These are phyloP conservation scores for Camponotus pennsylvanicus DNA, from an alignment of 1,140 invertebrate genomes.

Conservation along the genomic window DNA sequence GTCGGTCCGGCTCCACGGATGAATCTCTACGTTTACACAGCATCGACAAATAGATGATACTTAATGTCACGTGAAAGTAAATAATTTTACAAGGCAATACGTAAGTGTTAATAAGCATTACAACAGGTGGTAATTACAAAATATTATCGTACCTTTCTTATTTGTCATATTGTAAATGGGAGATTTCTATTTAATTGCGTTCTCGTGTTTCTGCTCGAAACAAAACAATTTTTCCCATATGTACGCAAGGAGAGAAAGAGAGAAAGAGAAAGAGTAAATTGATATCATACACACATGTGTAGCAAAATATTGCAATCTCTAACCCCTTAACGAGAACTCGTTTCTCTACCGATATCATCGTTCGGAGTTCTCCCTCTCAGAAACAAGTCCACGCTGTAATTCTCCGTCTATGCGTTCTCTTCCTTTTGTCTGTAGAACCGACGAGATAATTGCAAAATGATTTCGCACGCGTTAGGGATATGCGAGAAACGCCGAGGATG, in stretches of 20 bases:
- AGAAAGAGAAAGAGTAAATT: background rate
- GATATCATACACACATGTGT: slow-evolving; percentile 4
- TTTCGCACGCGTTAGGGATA: slow-evolving; percentile 62
- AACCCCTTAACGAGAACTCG: slow-evolving; percentile 55
- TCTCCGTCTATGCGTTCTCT: slow-evolving; percentile 29
- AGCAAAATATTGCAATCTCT: background rate
- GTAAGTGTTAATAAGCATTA: background rate
- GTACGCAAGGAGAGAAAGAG: background rate
- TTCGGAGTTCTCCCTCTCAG: slow-evolving; percentile 5
- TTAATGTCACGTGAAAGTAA: background rate
- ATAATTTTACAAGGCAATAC: background rate
- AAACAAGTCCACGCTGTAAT: slow-evolving; percentile 55
- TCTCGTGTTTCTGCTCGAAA: background rate
- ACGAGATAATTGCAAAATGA: slow-evolving; percentile 63
- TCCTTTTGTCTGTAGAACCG: slow-evolving; percentile 49
- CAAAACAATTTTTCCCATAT: slow-evolving; percentile 1
- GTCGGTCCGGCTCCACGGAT: background rate
- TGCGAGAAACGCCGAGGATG: slow-evolving; percentile 48
- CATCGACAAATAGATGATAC: slow-evolving; percentile 10
- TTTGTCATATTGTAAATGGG: slow-evolving; percentile 2
- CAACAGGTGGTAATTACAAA: background rate
- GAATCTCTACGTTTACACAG: background rate
- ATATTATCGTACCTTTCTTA: background rate
- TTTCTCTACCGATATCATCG: slow-evolving; percentile 58
- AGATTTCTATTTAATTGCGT: background rate